Evolutionary conservation across 1,140 invertebrate genomes (phyloP).

Genomic region (Limonius californicus): DNA sequence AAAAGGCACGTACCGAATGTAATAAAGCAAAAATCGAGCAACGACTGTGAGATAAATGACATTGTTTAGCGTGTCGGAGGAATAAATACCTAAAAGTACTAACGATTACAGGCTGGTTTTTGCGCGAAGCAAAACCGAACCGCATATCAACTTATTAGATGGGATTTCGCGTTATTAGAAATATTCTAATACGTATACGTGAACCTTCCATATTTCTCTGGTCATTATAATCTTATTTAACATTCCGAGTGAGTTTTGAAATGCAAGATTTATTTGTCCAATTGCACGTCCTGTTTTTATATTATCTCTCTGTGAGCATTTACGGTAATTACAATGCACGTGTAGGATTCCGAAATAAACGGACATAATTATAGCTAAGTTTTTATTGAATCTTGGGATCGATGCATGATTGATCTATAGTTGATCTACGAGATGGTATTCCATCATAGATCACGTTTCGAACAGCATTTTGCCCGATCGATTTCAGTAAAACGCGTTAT

Average conservation of each 20-base stretch:
- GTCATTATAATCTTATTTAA: background rate
- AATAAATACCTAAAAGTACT: too few species aligned
- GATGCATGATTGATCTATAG: constrained; percentile 39
- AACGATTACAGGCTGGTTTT: too few species aligned
- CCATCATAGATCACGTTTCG: constrained; percentile 40
- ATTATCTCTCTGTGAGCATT: constrained; percentile 32
- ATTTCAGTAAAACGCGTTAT: background rate
- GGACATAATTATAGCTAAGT: constrained; percentile 35
- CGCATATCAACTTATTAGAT: too few species aligned
- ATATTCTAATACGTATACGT: too few species aligned
- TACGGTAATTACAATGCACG: constrained; percentile 41
- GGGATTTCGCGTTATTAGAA: too few species aligned
- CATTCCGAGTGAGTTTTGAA: background rate
- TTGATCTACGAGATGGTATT: constrained; percentile 38
- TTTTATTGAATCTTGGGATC: constrained; percentile 41
- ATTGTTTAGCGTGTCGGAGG: too few species aligned
- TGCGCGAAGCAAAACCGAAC: too few species aligned
- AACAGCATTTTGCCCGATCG: background rate
- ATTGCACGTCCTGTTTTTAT: constrained; percentile 31
- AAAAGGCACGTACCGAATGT: too few species aligned
- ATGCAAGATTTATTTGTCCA: constrained; percentile 3
- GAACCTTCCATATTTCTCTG: background rate
- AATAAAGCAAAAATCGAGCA: too few species aligned
- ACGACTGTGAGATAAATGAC: too few species aligned
- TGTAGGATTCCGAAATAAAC: constrained; percentile 41